Base-by-base conservation (phyloP, 2,113 vertebrate species). In the Dicrurus megarhynchus region DNA sequence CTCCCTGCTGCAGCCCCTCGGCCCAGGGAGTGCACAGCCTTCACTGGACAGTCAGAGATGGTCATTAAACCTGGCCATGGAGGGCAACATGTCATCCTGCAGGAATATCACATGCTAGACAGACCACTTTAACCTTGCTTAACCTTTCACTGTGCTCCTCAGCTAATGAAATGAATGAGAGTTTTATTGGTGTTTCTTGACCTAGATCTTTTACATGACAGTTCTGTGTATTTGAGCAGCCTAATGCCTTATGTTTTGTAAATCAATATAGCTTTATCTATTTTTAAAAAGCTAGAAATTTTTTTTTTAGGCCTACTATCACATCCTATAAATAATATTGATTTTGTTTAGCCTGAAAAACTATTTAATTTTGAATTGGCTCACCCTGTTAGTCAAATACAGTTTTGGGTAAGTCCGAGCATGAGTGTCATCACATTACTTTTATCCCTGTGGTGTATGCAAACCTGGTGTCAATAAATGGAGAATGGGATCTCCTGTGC, bases 301-400 rank as follows among this genome's bases (percentile, higher is more conserved):
- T 39, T 55, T 84, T 56, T 85, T 76, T 96, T 90, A 89, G 60
- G 77, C 71, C 18, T 55, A 39, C 49, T 90, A 56, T 71, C 44
- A 93, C 71, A 94, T 61, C 49, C 90, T 96, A 87, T 96, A 97
- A 97, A 96, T 95, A 96, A 90, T 80, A 84, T 37, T 89, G 91
- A 87, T 98, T 88, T 92, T 39, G 11, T 95, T 97, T 92, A 91
- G 70, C 78, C 83, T 91, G 89, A 96, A 96, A 93, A 97, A 84
- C 70, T n/a, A 82, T 95, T 95, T 95, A 93, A 91, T 97, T 97
- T 87, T 68, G 71, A 77, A 92, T 93, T 95, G 93, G 84, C 73
- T 95, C 92, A 96, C 89, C 94, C 97, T 80, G 75, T 97, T 97
- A 96, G 92, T 95, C 77, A 97, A 93, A 96, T 73, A 85, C 65